Percentiles rank a stretch among this genome's conserved stretches.
These are phyloP conservation scores for Heliconius himera DNA, from an alignment of 1,140 invertebrate species.

Conservation along the genomic window DNA sequence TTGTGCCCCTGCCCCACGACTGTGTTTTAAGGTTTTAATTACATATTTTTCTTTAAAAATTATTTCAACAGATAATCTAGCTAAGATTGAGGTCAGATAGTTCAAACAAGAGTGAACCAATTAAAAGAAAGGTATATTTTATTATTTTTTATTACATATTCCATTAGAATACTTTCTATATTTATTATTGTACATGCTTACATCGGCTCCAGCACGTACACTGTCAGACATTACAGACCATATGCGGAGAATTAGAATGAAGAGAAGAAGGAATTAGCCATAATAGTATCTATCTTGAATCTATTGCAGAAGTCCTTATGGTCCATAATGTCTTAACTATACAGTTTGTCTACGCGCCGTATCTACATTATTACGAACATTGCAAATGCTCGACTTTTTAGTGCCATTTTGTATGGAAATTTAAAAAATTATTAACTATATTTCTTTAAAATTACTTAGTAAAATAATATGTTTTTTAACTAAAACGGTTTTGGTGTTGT, in stretches of 20 bases:
- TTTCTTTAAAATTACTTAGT: slow-evolving; percentile 3
- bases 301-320: slow-evolving; percentile 21
- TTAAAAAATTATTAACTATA: not conserved
- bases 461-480: slow-evolving; percentile 15
- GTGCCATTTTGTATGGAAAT: slow-evolving; percentile 14
- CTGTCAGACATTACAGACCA: slow-evolving; percentile 27
- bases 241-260: slow-evolving; percentile 1
- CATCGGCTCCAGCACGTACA: slow-evolving; percentile 56
- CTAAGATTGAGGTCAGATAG: too few species aligned
- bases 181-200: slow-evolving; percentile 77
- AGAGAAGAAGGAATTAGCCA: slow-evolving; percentile 13
- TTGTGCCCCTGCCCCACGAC: too few species aligned
- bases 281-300: slow-evolving; percentile 16
- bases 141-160: slow-evolving; percentile 82
- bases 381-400: slow-evolving; percentile 10
- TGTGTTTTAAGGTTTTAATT: too few species aligned
- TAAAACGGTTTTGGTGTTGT: not conserved
- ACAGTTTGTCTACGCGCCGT: slow-evolving; percentile 69
- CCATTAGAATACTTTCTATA: slow-evolving; percentile 82
- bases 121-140: slow-evolving; percentile 51
- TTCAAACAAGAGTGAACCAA: not conserved
- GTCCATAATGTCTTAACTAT: slow-evolving; percentile 58
- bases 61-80: too few species aligned
- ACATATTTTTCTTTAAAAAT: too few species aligned
- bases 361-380: slow-evolving; percentile 59